Evolutionary conservation across 53 echinoderm and acorn worm genomes (phyloP).

Genomic region (Henricia sp.): DNA sequence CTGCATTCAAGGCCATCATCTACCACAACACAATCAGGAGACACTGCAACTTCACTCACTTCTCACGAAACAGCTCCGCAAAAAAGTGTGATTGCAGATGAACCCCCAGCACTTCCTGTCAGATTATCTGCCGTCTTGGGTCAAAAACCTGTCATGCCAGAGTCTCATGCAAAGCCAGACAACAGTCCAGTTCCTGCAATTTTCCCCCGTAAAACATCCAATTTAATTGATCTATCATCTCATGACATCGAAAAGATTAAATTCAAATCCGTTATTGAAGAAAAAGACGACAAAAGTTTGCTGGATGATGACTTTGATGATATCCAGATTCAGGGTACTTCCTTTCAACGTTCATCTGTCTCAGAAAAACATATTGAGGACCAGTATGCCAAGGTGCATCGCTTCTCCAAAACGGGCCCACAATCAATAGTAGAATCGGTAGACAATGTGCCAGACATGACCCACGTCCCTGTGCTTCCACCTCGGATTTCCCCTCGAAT

Average conservation of each 20-base stretch:
- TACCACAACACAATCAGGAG: not conserved
- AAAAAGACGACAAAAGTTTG: not conserved
- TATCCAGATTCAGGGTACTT: not conserved
- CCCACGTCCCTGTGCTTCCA: conserved; percentile 7
- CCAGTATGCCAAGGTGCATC: conserved; percentile 44
- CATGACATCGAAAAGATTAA: not conserved
- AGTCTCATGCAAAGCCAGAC: not conserved
- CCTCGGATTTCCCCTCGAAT: conserved; percentile 12
- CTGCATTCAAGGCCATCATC: not conserved
- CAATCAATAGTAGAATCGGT: not conserved
- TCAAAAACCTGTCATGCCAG: not conserved
- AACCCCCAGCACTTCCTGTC: conserved; percentile 4
- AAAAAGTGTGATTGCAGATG: not conserved
- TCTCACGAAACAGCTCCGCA: not conserved
- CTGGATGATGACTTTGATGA: not conserved
- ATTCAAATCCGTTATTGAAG: not conserved
- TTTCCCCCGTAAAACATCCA: conserved; percentile 13
- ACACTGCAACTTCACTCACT: not conserved
- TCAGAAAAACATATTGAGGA: conserved; percentile 9
- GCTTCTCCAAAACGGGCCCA: not conserved
- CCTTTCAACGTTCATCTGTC: not conserved
- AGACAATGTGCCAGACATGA: not conserved
- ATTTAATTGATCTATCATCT: conserved; percentile 14
- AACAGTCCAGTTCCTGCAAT: not conserved
- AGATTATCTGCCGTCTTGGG: not conserved